Base-by-base conservation (phyloP, 2,113 vertebrate genomes). In the Campylomormyrus numenius region DNA sequence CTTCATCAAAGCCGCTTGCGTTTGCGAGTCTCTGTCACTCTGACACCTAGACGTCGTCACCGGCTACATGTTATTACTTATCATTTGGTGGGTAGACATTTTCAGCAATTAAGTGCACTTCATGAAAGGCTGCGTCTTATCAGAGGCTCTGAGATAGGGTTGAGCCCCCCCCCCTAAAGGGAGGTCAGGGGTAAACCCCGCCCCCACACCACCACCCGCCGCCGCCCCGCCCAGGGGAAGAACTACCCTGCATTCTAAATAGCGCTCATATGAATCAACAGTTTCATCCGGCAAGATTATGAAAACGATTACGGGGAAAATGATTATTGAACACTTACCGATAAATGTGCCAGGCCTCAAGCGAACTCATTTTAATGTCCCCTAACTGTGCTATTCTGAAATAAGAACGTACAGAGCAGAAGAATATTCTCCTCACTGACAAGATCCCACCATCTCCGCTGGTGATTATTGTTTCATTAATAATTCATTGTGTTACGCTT, bases 381-480 rank as follows among this genome's bases (percentile, higher is more conserved):
- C 21, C 11, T 89, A 74, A 89, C 66, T 74, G 39, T 21, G 56
- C 50, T 15, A 42, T 31, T 50, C 4, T 42, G 35, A 31, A 39
- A 89, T 35, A 45, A 48, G 39, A 46, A 31, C 27, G 7, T 45
- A 49, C 42, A 10, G 8, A 45, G 21, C n/a, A 27, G 48, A 48
- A 48, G 17, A 48, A 86, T 86, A 48, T 31, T 42, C 74, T 31
- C 48, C 9, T 50, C 84, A 50, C 46, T 86, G 46, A 13, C 45
- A 49, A 86, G 21, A 27, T 27, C 45, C 84, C 84, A 15, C 13
- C 35, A 2, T 85, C 83, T 49, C 24, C 9, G 24, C 45, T n/a
- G 48, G 84, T 86, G 42, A 49, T 86, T 86, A 86, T 49, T 50
- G 24, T 86, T 86, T 49, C 46, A 86, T 86, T 48, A 50, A 86